Conservation (phyloP, 2,113 vertebrate genomes). For the Pedetes capensis region DNA sequence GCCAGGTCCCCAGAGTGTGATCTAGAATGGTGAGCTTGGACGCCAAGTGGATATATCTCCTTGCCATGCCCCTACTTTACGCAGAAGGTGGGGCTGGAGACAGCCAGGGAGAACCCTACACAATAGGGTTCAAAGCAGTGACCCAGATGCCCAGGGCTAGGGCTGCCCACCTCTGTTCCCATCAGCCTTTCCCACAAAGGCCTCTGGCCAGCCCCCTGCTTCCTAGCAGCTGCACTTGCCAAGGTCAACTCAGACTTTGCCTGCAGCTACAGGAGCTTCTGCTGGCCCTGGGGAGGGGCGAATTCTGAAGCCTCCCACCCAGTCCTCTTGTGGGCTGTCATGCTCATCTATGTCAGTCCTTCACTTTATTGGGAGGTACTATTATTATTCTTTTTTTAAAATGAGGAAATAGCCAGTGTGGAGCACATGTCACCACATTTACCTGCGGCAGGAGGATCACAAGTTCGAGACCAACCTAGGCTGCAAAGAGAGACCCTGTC, state of each 20-base stretch:
- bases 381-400: not conserved
- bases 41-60: not conserved
- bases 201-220: not conserved
- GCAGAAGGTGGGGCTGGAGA: not conserved
- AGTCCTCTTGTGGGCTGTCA: not conserved
- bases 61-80: not conserved
- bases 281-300: not conserved
- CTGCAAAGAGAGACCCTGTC: not conserved
- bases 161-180: not conserved
- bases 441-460: not conserved
- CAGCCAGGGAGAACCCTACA: not conserved
- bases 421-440: not conserved
- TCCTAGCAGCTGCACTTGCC: not conserved
- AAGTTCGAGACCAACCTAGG: not conserved
- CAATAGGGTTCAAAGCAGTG: not conserved
- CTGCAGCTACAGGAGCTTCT: not conserved
- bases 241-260: not conserved
- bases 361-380: not conserved
- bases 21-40: not conserved
- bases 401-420: not conserved
- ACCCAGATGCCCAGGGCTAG: not conserved
- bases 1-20: not conserved
- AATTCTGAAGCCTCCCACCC: not conserved
- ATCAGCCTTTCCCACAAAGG: not conserved
- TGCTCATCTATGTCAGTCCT: not conserved